Evolutionary conservation across 64 coral and sea anemone species (phyloP).

Genomic region (Montipora cactus): DNA sequence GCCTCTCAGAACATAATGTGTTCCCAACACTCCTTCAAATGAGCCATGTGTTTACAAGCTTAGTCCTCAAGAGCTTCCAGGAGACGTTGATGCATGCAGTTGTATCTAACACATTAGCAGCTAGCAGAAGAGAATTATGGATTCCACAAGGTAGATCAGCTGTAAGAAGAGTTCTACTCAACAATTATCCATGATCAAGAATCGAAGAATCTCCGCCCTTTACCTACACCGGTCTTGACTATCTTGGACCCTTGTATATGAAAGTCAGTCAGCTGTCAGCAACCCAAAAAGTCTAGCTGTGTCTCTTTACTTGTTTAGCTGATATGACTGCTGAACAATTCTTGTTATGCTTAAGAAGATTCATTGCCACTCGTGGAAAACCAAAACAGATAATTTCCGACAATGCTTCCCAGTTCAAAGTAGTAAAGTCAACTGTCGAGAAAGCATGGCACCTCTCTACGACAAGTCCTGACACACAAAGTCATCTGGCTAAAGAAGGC

Average conservation of each 20-base stretch:
- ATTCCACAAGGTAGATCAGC: constrained; percentile 58
- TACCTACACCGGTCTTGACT: too few species aligned
- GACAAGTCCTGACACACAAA: too few species aligned
- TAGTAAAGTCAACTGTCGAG: background rate
- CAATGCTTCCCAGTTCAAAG: constrained; percentile 59
- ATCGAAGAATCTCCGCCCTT: background rate
- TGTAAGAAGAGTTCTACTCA: constrained; percentile 38
- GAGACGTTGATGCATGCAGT: constrained; percentile 56
- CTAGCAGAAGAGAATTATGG: constrained; percentile 58
- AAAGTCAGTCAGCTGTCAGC: too few species aligned
- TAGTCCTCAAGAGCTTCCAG: constrained; percentile 48
- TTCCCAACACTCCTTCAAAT: constrained; percentile 32
- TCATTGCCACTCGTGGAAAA: too few species aligned
- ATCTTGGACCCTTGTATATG: too few species aligned
- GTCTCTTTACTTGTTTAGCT: too few species aligned
- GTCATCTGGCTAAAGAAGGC: too few species aligned
- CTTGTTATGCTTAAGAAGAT: too few species aligned
- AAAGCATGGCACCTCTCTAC: too few species aligned
- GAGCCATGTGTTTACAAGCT: constrained; percentile 9
- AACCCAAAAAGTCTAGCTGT: too few species aligned
- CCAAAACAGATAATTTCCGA: background rate
- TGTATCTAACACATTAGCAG: constrained; percentile 42
- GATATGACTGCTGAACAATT: too few species aligned
- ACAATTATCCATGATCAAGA: constrained; percentile 40
- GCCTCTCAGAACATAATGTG: constrained; percentile 13